Evolutionary conservation across 2,888 invertebrate species (phyloP).

Genomic region (Plebejus melissa): DNA sequence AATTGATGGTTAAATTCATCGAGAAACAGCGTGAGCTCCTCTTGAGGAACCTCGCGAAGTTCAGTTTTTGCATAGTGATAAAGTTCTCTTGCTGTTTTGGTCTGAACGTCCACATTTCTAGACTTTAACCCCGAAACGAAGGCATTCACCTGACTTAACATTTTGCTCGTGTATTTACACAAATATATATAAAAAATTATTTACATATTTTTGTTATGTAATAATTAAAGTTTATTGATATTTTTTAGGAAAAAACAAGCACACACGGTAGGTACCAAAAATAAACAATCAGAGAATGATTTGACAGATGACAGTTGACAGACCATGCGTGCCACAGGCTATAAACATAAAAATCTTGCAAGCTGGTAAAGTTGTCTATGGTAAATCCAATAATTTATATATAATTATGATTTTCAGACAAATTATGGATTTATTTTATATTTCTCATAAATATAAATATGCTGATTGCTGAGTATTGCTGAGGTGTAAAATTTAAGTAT

Average conservation of each 20-base stretch:
- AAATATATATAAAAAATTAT: constrained; percentile 10
- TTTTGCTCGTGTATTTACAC: constrained; percentile 39
- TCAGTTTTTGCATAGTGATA: constrained; percentile 95
- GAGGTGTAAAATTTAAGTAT: no score
- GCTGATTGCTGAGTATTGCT: no score
- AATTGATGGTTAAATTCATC: constrained; percentile 97
- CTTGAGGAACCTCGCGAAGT: constrained; percentile 91
- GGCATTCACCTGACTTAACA: constrained; percentile 82
- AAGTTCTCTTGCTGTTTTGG: constrained; percentile 92
- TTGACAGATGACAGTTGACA: constrained; percentile 32
- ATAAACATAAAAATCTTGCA: background rate
- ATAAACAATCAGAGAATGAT: constrained; percentile 26
- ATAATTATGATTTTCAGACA: no score
- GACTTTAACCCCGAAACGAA: constrained; percentile 94
- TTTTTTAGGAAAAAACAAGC: constrained; percentile 31
- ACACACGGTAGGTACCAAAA: constrained; percentile 25
- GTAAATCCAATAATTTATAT: background rate
- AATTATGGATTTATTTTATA: no score
- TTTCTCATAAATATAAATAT: no score
- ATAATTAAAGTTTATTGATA: background rate
- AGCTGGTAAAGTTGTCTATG: background rate
- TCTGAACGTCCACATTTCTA: constrained; percentile 89
- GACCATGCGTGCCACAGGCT: background rate
- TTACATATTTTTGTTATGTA: constrained; percentile 23
- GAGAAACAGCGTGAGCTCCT: constrained; percentile 93